phyloP scores from a whole-genome alignment of 1,140 invertebrate genomes.

The Frieseomelitta varia region DNA sequence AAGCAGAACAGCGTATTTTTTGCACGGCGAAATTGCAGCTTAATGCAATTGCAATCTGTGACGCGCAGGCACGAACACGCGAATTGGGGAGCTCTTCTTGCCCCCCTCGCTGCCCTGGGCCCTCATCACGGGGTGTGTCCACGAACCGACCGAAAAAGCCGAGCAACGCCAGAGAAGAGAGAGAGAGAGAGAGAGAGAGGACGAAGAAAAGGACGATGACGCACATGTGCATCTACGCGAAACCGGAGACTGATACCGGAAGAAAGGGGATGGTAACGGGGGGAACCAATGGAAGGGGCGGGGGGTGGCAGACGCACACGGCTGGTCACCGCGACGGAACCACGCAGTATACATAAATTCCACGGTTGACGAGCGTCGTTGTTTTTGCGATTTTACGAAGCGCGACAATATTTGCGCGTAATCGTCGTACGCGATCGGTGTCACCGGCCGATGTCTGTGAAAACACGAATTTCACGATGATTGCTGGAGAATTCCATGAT shows the following conservation, averaged over 20 bases:
- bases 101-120: background rate
- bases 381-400: constrained; percentile 67
- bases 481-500: constrained; percentile 35
- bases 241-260: constrained; percentile 59
- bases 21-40: constrained; percentile 44
- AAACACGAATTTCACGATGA: constrained; percentile 35
- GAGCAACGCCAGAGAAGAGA: background rate
- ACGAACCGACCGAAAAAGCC: background rate
- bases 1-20: constrained; percentile 36
- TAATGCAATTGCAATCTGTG: constrained; percentile 22
- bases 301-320: background rate
- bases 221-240: constrained; percentile 58
- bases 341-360: constrained; percentile 56
- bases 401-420: constrained; percentile 60
- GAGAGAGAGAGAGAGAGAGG: background rate
- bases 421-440: constrained; percentile 58
- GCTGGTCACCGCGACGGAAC: constrained; percentile 58
- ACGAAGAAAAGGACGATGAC: background rate
- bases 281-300: background rate
- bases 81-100: constrained; percentile 45
- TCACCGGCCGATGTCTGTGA: constrained; percentile 28
- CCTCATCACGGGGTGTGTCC: constrained; percentile 2
- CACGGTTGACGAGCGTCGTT: constrained; percentile 61
- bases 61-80: constrained; percentile 24
- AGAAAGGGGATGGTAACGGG: constrained; percentile 27